Base-by-base conservation (phyloP, 2,888 invertebrate species). In the Eulithis prunata region DNA sequence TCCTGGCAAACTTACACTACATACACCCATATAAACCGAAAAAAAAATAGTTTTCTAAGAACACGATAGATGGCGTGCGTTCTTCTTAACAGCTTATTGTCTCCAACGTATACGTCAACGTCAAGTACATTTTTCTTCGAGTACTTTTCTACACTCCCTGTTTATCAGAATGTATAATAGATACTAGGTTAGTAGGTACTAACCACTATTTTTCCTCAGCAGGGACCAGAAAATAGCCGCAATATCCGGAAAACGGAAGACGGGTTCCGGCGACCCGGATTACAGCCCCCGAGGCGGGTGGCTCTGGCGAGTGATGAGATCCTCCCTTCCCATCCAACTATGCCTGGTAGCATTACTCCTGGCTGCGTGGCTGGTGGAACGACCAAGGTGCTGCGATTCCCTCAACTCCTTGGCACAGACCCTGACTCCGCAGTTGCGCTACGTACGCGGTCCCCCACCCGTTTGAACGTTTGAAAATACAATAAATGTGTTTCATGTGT, bases 381-480 rank as follows among this genome's bases (percentile, higher is more conserved):
- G 96, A 6, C 96, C 96, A 0, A 94, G 96, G 57, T 97, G 97
- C 87, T 97, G 97, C 87, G 96, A 97, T 82, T 94, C 95, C 62
- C 94, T 96, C 78, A 96, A 97, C 90, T 96, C 96, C 62, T 94
- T 96, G 71, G 95, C 95, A 59, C 94, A 96, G 77, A 96, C 96
- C 0, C 88, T 97, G 49, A 95, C 96, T n/a, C 97, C 97, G 5
- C 96, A 97, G 79, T 91, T 97, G 64, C 95, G 96, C 75, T 97
- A 97, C 85, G 95, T 97, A n/a, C 94, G 96, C 68, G 97, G 97
- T 70, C 97, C 97, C 11, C 97, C 97, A 21, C 97, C 97, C 7
- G 95, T 96, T 74, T 97, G 94, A 95, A 83, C 8, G 95, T 96
- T 74, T 97, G 94, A 95, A 83, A 70, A 66, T 13, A 57, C 59